phyloP scores from a whole-genome alignment of 1,140 invertebrate species.

The Rhopalosiphum maidis region DNA sequence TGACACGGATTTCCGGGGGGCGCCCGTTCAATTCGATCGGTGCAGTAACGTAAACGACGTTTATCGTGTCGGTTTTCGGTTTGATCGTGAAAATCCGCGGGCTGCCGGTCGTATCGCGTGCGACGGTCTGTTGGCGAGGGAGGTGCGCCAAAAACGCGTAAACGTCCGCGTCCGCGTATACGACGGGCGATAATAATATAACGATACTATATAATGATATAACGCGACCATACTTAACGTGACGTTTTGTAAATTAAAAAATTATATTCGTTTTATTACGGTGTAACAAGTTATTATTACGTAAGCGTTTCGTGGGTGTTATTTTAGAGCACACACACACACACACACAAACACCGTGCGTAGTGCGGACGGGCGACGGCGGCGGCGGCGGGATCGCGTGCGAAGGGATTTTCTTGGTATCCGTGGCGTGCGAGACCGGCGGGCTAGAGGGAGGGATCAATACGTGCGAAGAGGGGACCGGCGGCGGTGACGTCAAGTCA shows the following conservation, averaged over 20 bases:
- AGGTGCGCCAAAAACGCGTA: not conserved
- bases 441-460: not conserved
- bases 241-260: not conserved
- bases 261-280: not conserved
- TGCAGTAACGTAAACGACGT: not conserved
- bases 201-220: not conserved
- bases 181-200: not conserved
- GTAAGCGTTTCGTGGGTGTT: conserved; percentile 8
- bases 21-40: not conserved
- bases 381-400: not conserved
- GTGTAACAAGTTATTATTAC: conserved; percentile 48
- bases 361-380: too few relatives aligned
- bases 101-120: not conserved
- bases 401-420: conserved; percentile 15
- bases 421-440: not conserved
- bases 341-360: too few relatives aligned
- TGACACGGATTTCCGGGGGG: not conserved
- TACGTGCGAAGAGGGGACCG: conserved; percentile 20
- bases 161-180: not conserved
- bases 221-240: not conserved
- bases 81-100: not conserved
- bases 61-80: not conserved
- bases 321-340: not conserved
- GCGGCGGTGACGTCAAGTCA: conserved; percentile 33
- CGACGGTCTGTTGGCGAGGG: too few relatives aligned